Conservation (phyloP, 2,797 vertebrate genomes). For the Rhynchotus rufescens region DNA sequence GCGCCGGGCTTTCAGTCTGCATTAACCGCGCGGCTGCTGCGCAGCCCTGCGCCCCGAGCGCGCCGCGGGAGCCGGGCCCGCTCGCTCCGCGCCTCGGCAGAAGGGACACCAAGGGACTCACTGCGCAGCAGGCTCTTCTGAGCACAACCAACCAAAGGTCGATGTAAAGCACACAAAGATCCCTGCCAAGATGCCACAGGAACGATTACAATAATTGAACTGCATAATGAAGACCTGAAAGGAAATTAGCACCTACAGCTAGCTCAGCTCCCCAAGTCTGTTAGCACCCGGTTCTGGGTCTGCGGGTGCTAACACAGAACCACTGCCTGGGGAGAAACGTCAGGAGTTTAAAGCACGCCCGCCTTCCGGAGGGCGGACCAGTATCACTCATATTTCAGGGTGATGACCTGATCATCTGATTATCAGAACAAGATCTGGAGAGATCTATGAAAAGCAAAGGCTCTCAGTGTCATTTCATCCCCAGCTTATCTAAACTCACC, state of each 20-base stretch:
- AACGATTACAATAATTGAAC: neutral
- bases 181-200: neutral
- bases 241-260: neutral
- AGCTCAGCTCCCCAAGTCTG: neutral
- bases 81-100: too few species aligned
- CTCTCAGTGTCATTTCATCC: neutral
- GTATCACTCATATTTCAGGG: neutral
- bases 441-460: neutral
- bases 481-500: neutral
- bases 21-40: neutral
- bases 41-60: too few species aligned
- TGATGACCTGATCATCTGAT: neutral
- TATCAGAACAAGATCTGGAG: neutral
- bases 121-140: constrained; percentile 1
- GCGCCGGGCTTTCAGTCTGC: neutral
- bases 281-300: neutral
- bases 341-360: neutral
- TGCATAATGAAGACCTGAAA: neutral
- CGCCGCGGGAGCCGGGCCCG: too few species aligned
- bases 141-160: neutral
- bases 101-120: neutral
- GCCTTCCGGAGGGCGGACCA: neutral
- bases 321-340: neutral
- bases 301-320: too few species aligned
- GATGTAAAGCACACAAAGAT: neutral